Evolutionary conservation across 1,140 invertebrate species (phyloP).

Genomic region (Brachionus paranguensis): DNA sequence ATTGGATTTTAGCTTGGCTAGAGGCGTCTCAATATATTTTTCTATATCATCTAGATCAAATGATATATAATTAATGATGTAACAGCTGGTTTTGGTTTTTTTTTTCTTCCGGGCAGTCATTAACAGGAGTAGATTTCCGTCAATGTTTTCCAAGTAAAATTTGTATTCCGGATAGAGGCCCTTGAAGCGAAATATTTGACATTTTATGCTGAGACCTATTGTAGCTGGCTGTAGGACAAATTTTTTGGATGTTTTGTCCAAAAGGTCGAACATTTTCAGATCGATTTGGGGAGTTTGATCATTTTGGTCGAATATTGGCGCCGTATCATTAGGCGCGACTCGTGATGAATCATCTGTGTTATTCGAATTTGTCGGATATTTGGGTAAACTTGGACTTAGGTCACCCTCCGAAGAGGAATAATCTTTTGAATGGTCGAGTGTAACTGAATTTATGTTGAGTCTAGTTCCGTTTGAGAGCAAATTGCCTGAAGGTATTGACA

Average conservation of each 20-base stretch:
- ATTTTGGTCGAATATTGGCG: background rate
- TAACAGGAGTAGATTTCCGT: background rate
- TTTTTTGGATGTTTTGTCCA: slow-evolving; percentile 37
- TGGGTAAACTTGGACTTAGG: background rate
- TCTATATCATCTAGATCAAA: slow-evolving; percentile 31
- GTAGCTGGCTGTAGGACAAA: slow-evolving; percentile 18
- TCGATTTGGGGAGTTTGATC: background rate
- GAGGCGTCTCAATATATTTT: slow-evolving; percentile 30
- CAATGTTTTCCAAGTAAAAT: slow-evolving; percentile 35
- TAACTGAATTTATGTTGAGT: background rate
- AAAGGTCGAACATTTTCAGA: slow-evolving; percentile 12
- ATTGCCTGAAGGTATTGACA: background rate
- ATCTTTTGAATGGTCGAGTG: background rate
- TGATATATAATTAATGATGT: slow-evolving; percentile 29
- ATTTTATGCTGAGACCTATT: slow-evolving; percentile 10
- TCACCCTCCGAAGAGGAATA: background rate
- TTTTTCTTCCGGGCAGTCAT: slow-evolving; percentile 35
- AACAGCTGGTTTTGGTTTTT: slow-evolving; percentile 23
- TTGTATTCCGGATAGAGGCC: slow-evolving; percentile 27
- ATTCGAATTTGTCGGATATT: background rate
- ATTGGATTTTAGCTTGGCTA: slow-evolving; percentile 31
- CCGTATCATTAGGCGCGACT: background rate
- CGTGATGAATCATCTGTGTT: background rate
- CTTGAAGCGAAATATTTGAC: slow-evolving; percentile 32
- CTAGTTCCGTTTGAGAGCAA: background rate